Base-by-base conservation (phyloP, 2,888 invertebrate genomes). In the Caenorhabditis sp. region DNA sequence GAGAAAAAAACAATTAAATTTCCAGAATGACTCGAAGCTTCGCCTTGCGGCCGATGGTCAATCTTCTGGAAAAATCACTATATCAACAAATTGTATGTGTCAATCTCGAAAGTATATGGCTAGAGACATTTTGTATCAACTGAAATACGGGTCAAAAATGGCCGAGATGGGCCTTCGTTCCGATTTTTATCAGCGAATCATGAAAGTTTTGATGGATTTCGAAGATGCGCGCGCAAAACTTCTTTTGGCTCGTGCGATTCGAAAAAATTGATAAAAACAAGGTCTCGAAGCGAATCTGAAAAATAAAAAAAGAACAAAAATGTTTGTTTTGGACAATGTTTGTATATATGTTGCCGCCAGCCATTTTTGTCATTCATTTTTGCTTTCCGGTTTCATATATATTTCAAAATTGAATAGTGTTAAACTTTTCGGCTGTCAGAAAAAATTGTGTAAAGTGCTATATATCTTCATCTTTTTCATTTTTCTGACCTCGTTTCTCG, bases 141-240 rank as follows among this genome's bases (percentile, higher is more conserved):
- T 83, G 26, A 77, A 71, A 27, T 83, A 81, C 51, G 82, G 81
- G 1, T 55, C 65, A 19, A 62, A 78, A 55, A 77, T 83, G 71
- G 69, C 75, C 12, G 68, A 75, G 57, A 79, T 82, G 61, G 82
- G 82, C 76, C 78, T 82, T 14, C 76, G 78, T 55, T 76, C 76
- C 49, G 74, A 71, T 24, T 76, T 84, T 37, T 80, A 84, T 63
- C 82, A 79, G 73, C 58, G 82, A n/a, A 84, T 83, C 37, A 78
- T 82, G 62, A 78, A 78, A 66, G 83, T 83, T 37, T 72, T 84
- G 55, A 73, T 78, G 73, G 81, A 84, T 63, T 84, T 84, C 67
- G 81, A 83, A 57, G 81, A 81, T 53, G 83, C 83, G 0, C 69
- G 79, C 23, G 66, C 78, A 23, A 81, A 82, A 61, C 64, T 84